phyloP scores from a whole-genome alignment of 2,888 invertebrate genomes.

The Salticus scenicus region DNA sequence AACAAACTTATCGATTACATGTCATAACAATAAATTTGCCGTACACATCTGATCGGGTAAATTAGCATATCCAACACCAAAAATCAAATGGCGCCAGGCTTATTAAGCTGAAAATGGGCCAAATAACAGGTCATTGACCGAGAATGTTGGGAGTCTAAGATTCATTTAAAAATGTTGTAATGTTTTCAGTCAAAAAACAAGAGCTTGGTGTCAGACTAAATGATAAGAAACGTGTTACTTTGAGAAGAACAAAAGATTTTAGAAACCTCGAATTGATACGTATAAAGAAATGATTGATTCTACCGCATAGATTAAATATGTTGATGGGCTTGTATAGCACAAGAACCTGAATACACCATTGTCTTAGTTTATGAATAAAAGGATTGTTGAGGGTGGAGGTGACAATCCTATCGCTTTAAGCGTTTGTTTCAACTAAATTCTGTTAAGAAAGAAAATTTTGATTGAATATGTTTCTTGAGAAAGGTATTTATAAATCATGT shows the following conservation, averaged over 20 bases:
- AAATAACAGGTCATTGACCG: neutral
- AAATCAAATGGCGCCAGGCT: neutral
- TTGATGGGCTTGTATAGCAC: neutral
- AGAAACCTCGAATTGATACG: neutral
- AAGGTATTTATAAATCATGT: too few species aligned
- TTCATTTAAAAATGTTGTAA: neutral
- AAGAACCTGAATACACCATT: neutral
- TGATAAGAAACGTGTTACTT: neutral
- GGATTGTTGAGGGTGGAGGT: neutral
- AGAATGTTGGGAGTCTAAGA: neutral
- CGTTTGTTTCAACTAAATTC: too few species aligned
- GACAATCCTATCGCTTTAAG: too few species aligned
- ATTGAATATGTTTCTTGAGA: too few species aligned
- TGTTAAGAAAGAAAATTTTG: too few species aligned
- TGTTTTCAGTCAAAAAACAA: neutral
- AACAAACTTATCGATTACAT: neutral
- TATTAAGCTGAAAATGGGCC: neutral
- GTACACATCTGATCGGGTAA: neutral
- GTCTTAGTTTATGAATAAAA: neutral
- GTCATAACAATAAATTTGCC: neutral
- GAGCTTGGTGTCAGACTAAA: neutral
- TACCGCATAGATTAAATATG: neutral
- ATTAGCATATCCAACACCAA: neutral
- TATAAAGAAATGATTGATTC: conserved; percentile 8
- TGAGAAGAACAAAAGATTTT: neutral